Conservation (phyloP, 2,888 invertebrate species). For the Ryuthela nishihirai region DNA sequence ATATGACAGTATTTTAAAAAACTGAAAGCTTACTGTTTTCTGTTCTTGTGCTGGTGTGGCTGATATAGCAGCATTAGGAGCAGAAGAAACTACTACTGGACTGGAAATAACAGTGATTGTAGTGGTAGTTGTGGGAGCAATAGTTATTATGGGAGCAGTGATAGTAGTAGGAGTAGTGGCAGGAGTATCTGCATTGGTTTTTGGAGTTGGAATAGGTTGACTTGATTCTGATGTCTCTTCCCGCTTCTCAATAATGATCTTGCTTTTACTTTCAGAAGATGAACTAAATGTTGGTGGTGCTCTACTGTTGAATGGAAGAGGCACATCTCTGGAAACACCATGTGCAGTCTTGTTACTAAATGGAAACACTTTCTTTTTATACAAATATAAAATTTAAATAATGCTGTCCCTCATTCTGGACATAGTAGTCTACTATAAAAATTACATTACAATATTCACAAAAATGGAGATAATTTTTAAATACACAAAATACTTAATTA, state of each 20-base stretch:
- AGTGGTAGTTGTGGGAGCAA: constrained; percentile 10
- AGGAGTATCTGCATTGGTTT: neutral
- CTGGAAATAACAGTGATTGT: constrained; percentile 36
- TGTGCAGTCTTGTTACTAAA: too few species aligned
- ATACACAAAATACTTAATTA: too few species aligned
- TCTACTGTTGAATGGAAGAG: constrained; percentile 28
- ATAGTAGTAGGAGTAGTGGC: constrained; percentile 5
- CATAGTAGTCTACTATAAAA: too few species aligned
- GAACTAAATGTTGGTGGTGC: constrained; percentile 54
- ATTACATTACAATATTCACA: too few species aligned
- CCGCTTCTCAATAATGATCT: constrained; percentile 72
- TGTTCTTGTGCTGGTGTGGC: neutral
- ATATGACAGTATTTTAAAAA: too few species aligned
- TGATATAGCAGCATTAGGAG: neutral
- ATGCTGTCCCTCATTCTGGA: too few species aligned
- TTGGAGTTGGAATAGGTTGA: constrained; percentile 3
- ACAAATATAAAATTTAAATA: too few species aligned
- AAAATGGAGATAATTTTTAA: too few species aligned
- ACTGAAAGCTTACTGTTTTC: too few species aligned
- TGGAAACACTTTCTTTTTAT: too few species aligned
- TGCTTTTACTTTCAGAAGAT: constrained; percentile 71
- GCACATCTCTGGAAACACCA: constrained; percentile 22
- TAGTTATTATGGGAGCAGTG: neutral
- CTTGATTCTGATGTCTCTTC: constrained; percentile 49
- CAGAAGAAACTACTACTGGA: neutral